Conservation (phyloP, 2,797 vertebrate genomes). For the Gymnopithys bicolor region DNA sequence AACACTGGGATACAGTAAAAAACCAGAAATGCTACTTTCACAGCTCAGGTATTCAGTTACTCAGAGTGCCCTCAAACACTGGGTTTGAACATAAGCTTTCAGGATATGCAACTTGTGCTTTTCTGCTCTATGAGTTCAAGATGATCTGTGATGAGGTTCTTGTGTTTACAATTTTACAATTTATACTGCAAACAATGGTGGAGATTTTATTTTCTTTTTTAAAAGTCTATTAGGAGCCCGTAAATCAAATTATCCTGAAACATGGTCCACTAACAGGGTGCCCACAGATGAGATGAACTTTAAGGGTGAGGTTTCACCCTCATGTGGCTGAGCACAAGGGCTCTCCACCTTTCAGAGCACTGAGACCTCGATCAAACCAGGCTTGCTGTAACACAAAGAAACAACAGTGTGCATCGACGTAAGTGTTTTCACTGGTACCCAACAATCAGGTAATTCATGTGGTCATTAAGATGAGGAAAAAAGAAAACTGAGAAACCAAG, state of each 20-base stretch:
- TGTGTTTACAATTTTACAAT: background rate
- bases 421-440: background rate
- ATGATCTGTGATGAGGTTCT: background rate
- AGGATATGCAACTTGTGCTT: background rate
- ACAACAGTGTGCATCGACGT: accelerated
- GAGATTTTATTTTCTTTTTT: background rate
- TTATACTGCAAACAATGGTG: background rate
- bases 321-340: background rate
- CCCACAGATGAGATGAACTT: background rate
- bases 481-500: background rate
- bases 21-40: background rate
- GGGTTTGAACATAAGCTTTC: background rate
- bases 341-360: background rate
- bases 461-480: background rate
- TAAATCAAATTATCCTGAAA: background rate
- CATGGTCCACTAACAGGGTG: background rate
- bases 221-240: background rate
- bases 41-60: background rate
- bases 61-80: background rate
- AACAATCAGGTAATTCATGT: background rate
- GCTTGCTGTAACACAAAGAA: background rate
- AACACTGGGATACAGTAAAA: background rate
- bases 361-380: background rate
- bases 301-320: background rate
- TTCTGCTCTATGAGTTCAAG: background rate